Percentiles rank a stretch among this genome's conserved stretches.
Evolutionary conservation across 2,797 vertebrate species (phyloP).

Genomic region (Centropyge bicolor): DNA sequence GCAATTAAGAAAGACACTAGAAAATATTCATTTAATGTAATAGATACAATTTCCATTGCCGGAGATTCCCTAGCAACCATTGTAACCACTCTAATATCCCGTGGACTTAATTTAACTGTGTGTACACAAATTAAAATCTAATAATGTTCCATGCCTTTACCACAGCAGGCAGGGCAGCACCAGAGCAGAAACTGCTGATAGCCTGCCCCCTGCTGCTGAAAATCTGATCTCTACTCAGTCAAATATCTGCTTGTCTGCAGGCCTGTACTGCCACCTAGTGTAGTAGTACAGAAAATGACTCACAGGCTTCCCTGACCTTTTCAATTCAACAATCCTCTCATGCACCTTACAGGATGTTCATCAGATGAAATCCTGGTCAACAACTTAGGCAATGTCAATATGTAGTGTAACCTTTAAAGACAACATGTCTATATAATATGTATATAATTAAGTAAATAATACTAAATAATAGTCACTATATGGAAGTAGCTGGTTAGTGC

Average conservation of each 20-base stretch:
- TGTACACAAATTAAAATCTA: conserved; percentile 10
- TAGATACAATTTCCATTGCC: neutral
- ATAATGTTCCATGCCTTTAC: neutral
- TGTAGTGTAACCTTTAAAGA: too few species aligned
- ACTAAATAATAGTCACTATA: too few species aligned
- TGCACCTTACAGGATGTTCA: neutral
- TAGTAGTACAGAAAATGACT: neutral
- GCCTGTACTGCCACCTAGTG: conserved; percentile 41
- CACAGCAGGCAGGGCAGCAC: neutral
- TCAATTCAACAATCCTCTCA: neutral
- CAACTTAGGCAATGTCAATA: too few species aligned
- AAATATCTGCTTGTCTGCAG: neutral
- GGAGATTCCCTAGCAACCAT: neutral
- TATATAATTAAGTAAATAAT: too few species aligned
- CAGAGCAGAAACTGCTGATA: neutral
- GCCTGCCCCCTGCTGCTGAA: conserved; percentile 46
- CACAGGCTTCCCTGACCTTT: neutral
- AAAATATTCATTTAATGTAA: neutral
- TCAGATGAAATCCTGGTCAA: neutral
- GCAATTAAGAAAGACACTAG: neutral
- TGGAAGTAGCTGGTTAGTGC: too few species aligned
- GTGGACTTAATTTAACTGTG: neutral
- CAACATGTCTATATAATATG: too few species aligned
- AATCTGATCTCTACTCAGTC: rapidly evolving
- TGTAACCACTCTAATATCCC: neutral